Evolutionary conservation across 1,140 invertebrate species (phyloP).

Genomic region (Dermatophagoides farinae): DNA sequence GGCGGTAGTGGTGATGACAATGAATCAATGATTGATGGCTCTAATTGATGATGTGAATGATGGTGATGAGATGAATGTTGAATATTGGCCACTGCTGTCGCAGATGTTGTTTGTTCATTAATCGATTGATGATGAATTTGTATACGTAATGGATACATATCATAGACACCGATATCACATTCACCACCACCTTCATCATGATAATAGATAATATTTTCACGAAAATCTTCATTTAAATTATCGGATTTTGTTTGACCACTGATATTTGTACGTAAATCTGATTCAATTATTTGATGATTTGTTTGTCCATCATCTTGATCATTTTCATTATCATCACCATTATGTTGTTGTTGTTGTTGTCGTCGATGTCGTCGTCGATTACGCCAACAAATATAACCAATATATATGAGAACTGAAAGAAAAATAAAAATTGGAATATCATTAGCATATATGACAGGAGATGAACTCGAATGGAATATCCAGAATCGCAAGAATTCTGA

Average conservation of each 20-base stretch:
- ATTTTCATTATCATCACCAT: constrained; percentile 55
- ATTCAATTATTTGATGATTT: too few species aligned
- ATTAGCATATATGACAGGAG: background rate
- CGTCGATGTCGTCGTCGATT: constrained; percentile 30
- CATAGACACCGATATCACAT: constrained; percentile 94
- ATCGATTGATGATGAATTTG: constrained; percentile 41
- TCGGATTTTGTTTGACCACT: background rate
- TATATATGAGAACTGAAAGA: background rate
- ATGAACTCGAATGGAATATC: too few species aligned
- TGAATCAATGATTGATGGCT: background rate
- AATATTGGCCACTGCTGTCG: too few species aligned
- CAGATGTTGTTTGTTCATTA: background rate
- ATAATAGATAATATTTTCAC: constrained; percentile 95
- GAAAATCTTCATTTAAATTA: constrained; percentile 49
- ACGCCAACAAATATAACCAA: constrained; percentile 2
- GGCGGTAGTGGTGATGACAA: background rate
- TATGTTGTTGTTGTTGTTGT: constrained; percentile 54
- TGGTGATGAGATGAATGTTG: too few species aligned
- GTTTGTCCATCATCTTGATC: too few species aligned
- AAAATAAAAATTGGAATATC: background rate
- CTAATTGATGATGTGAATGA: too few species aligned
- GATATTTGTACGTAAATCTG: background rate
- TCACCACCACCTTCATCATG: constrained; percentile 93
- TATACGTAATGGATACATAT: constrained; percentile 84
- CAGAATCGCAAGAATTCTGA: too few species aligned